These are phyloP conservation scores for Scaptomyza hsui DNA, from an alignment of 1,140 invertebrate genomes.

Conservation along the genomic window DNA sequence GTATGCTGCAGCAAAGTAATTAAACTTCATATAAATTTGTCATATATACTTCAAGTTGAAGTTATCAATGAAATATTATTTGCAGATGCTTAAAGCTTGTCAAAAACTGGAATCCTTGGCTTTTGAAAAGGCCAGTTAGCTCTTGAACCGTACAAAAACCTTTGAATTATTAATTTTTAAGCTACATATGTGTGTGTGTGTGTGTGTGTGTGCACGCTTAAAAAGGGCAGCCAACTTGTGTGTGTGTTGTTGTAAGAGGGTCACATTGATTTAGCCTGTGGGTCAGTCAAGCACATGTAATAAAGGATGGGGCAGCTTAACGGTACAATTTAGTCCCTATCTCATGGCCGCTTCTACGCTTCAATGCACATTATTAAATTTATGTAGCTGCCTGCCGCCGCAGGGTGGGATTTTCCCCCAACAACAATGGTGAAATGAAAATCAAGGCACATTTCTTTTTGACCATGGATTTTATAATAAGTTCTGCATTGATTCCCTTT, in stretches of 20 bases:
- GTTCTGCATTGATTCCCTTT: constrained; percentile 36
- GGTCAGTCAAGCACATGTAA: constrained; percentile 73
- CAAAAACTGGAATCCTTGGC: background rate
- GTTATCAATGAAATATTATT: constrained; percentile 63
- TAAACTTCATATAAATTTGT: constrained; percentile 37
- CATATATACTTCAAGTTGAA: constrained; percentile 28
- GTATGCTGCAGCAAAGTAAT: constrained; percentile 51
- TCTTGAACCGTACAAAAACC: constrained; percentile 61
- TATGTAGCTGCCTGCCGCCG: constrained; percentile 54
- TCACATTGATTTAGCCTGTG: constrained; percentile 68
- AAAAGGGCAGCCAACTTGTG: constrained; percentile 40
- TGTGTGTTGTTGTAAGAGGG: constrained; percentile 14
- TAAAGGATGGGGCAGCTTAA: constrained; percentile 44
- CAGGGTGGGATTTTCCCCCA: constrained; percentile 29
- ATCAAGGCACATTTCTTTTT: constrained; percentile 32
- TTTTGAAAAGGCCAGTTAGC: constrained; percentile 29
- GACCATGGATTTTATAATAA: constrained; percentile 35
- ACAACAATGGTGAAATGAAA: constrained; percentile 47
- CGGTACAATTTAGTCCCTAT: constrained; percentile 29
- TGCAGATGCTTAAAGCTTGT: constrained; percentile 39
- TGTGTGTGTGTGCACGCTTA: constrained; percentile 17
- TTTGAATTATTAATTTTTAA: constrained; percentile 83
- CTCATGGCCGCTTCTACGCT: constrained; percentile 49
- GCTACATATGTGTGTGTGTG: constrained; percentile 37
- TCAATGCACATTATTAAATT: constrained; percentile 66